phyloP scores from a whole-genome alignment of 2,797 vertebrate genomes.

The Agapornis canus region DNA sequence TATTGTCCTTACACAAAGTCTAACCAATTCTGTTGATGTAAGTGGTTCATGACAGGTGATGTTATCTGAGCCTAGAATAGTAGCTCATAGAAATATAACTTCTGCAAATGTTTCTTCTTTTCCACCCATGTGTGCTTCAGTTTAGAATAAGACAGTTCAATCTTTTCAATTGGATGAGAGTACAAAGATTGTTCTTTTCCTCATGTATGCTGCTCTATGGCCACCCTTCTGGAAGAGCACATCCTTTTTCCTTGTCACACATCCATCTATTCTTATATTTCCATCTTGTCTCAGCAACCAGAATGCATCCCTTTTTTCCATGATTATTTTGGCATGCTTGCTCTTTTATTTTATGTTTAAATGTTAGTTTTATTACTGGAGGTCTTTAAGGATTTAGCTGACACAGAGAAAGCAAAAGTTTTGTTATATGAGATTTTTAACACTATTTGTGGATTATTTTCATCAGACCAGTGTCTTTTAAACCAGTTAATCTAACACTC shows the following conservation, averaged over 20 bases:
- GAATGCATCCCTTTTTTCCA: background rate
- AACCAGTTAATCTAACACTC: slow-evolving; percentile 38
- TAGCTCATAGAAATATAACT: background rate
- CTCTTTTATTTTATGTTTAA: background rate
- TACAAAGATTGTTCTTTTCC: background rate
- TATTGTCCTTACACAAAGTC: background rate
- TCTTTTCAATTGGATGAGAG: background rate
- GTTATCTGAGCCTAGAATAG: background rate
- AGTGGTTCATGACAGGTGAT: background rate
- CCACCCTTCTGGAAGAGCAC: background rate
- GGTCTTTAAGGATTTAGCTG: background rate
- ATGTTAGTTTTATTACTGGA: background rate
- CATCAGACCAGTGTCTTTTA: slow-evolving; percentile 13
- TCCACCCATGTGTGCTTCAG: background rate
- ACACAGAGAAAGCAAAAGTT: background rate
- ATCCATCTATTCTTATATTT: background rate
- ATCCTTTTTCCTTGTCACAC: background rate
- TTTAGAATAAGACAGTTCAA: background rate
- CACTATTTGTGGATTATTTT: background rate
- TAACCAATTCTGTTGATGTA: background rate
- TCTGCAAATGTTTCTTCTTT: background rate
- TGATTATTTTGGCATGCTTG: background rate
- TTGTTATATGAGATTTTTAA: background rate
- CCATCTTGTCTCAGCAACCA: background rate
- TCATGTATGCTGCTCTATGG: background rate